A percentile compares a stretch with the other conserved stretches of the same genome.
Evolutionary conservation across 2,888 invertebrate genomes (phyloP).

Genomic region (Portevinia maculata): DNA sequence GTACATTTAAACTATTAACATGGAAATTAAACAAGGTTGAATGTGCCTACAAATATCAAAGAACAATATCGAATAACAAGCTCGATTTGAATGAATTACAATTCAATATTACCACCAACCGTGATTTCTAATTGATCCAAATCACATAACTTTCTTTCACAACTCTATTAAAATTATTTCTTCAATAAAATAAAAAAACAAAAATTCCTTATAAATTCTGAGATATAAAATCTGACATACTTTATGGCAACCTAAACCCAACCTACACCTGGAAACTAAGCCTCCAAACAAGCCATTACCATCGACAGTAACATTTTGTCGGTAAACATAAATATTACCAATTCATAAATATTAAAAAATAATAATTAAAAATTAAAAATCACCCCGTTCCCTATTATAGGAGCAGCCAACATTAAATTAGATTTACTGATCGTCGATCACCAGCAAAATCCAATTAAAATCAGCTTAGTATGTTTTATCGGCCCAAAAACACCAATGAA

Average conservation of each 20-base stretch:
- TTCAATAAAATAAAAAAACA: constrained; percentile 19
- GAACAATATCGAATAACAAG: constrained; percentile 23
- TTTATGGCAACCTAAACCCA: constrained; percentile 24
- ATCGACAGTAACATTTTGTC: background rate
- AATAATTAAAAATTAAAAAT: constrained; percentile 73
- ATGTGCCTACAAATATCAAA: background rate
- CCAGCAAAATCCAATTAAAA: constrained; percentile 67
- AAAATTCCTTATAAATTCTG: constrained; percentile 30
- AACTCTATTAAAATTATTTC: constrained; percentile 49
- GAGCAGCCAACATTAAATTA: constrained; percentile 77
- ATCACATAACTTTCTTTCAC: constrained; percentile 64
- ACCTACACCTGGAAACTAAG: constrained; percentile 55
- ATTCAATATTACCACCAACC: constrained; percentile 44
- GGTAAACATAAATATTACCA: constrained; percentile 64
- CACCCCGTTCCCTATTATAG: constrained; percentile 38
- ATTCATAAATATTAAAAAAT: constrained; percentile 73
- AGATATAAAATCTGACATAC: constrained; percentile 44
- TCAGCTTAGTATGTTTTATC: constrained; percentile 71
- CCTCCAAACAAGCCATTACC: constrained; percentile 19
- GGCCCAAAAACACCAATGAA: constrained; percentile 22
- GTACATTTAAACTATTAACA: background rate
- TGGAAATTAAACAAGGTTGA: background rate
- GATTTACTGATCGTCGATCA: constrained; percentile 80
- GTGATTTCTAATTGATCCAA: constrained; percentile 33
- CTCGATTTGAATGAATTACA: background rate